Evolutionary conservation across 2,113 vertebrate genomes (phyloP).

Genomic region (Sarotherodon lohbergeri): DNA sequence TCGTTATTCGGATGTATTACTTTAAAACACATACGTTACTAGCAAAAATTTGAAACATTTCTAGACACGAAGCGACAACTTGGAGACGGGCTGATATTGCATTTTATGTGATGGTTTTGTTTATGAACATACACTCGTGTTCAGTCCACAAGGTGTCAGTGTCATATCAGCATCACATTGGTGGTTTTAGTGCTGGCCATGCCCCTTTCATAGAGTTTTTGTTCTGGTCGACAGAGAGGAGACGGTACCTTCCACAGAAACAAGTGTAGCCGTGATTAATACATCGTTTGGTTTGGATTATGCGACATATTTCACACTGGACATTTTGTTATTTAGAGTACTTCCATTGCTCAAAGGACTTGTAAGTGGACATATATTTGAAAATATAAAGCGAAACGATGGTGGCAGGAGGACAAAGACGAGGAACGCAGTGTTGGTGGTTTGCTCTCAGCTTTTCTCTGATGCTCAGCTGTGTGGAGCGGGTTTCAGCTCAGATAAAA

Average conservation of each 20-base stretch:
- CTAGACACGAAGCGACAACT: neutral
- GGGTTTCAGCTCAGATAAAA: constrained; percentile 53
- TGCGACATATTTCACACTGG: fast-evolving
- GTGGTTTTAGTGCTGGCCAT: neutral
- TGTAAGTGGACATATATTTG: neutral
- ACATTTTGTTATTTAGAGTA: neutral
- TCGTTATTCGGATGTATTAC: neutral
- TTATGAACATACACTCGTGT: fast-evolving
- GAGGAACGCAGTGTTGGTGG: constrained; percentile 8
- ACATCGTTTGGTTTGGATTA: fast-evolving
- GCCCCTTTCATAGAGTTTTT: constrained; percentile 4
- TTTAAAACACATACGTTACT: neutral
- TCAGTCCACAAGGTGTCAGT: constrained; percentile 53
- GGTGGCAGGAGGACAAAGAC: constrained; percentile 47
- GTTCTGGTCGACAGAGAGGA: neutral
- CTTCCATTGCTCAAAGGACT: neutral
- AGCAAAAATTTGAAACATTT: neutral
- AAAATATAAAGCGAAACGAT: neutral
- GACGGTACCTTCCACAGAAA: neutral
- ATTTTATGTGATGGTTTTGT: neutral
- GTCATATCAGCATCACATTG: neutral
- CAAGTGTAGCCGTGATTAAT: neutral
- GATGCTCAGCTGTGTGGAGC: constrained; percentile 10
- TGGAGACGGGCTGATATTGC: neutral
- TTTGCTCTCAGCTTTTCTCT: constrained; percentile 18